Evolutionary conservation across 2,888 invertebrate genomes (phyloP).

Genomic region (Lasius platythorax): DNA sequence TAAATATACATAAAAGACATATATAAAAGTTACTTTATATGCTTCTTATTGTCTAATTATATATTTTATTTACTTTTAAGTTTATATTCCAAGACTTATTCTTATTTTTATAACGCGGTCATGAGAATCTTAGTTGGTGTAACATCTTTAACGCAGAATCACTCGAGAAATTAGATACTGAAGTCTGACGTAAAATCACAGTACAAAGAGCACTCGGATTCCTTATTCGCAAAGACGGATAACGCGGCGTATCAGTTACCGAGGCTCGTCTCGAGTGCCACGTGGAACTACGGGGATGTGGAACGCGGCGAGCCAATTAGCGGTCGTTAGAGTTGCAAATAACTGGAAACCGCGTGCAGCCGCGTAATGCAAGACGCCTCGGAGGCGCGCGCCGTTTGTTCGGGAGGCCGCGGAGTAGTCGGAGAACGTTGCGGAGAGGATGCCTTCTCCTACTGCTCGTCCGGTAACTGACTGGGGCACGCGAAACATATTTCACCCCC

Average conservation of each 20-base stretch:
- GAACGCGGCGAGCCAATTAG: constrained; percentile 76
- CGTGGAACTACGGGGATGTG: constrained; percentile 34
- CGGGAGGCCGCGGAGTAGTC: constrained; percentile 55
- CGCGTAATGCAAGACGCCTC: constrained; percentile 73
- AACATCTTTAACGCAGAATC: neutral
- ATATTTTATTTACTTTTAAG: neutral
- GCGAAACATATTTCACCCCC: constrained; percentile 83
- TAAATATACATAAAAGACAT: neutral
- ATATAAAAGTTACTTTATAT: neutral
- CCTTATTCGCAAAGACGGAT: neutral
- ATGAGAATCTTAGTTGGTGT: neutral
- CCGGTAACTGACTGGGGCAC: constrained; percentile 81
- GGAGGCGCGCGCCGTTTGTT: constrained; percentile 65
- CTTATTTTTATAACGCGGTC: neutral
- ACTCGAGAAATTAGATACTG: neutral
- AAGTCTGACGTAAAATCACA: constrained; percentile 24
- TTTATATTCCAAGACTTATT: neutral
- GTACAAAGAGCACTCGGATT: neutral
- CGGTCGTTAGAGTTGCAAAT: constrained; percentile 81
- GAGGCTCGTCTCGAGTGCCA: constrained; percentile 37
- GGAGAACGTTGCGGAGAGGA: constrained; percentile 60
- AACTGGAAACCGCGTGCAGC: constrained; percentile 74
- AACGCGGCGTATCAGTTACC: constrained; percentile 39
- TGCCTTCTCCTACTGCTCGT: constrained; percentile 61
- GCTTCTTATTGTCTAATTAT: neutral